A percentile compares a stretch with the other conserved stretches of the same genome.
These are phyloP conservation scores for Columba livia DNA, from an alignment of 2,113 vertebrate species.

Conservation along the genomic window DNA sequence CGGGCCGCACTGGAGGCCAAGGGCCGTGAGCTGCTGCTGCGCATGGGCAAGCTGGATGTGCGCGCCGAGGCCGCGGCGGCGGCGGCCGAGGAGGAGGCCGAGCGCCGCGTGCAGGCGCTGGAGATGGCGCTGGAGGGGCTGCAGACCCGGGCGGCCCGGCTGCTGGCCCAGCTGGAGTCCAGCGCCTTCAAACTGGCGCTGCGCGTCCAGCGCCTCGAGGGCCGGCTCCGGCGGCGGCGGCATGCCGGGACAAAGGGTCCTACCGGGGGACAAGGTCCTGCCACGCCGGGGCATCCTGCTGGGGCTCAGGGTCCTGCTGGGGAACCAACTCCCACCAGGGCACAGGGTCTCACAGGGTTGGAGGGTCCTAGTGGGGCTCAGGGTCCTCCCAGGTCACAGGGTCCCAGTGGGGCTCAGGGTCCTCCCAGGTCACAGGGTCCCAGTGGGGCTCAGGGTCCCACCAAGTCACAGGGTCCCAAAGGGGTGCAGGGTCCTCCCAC, in stretches of 20 bases:
- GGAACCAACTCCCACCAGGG: fast-evolving
- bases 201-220: slow-evolving; percentile 80
- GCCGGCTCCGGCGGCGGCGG: slow-evolving; percentile 65
- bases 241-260: background rate
- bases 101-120: slow-evolving; percentile 67
- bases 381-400: background rate
- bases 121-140: slow-evolving; percentile 79
- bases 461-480: too few relatives aligned
- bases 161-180: slow-evolving; percentile 88
- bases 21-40: slow-evolving; percentile 88
- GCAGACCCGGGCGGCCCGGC: slow-evolving; percentile 85
- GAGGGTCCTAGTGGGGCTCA: fast-evolving
- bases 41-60: slow-evolving; percentile 85
- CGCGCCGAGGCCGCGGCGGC: slow-evolving; percentile 38
- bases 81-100: slow-evolving; percentile 62
- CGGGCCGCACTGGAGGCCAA: slow-evolving; percentile 87
- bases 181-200: slow-evolving; percentile 77
- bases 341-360: fast-evolving
- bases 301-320: background rate
- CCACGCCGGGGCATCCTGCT: too few relatives aligned
- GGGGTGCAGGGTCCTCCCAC: background rate
- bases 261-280: fast-evolving
- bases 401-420: background rate
- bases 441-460: fast-evolving
- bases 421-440: too few relatives aligned